Conservation (phyloP, 2,113 vertebrate genomes). For the Urocynchramus pylzowi region DNA sequence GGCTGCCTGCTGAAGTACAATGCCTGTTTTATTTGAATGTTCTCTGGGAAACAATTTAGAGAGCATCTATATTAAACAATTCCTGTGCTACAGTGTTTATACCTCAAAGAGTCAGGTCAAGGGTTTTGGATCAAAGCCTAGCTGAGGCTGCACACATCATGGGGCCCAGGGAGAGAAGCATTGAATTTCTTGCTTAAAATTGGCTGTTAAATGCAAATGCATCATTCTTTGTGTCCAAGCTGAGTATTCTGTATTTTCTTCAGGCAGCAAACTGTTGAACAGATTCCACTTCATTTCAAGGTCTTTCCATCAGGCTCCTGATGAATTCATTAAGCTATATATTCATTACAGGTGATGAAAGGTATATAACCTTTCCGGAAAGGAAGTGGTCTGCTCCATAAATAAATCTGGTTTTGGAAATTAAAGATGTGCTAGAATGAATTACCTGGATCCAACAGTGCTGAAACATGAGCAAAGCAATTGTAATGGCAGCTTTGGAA, state of each 20-base stretch:
- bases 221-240: constrained; percentile 11
- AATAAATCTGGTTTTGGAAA: constrained; percentile 3
- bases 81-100: not conserved
- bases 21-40: not conserved
- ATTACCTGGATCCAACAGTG: not conserved
- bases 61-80: constrained; percentile 4
- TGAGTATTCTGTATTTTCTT: not conserved
- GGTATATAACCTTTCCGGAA: not conserved
- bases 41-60: constrained; percentile 22
- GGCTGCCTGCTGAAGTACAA: not conserved
- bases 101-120: not conserved
- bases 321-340: constrained; percentile 21
- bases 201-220: constrained; percentile 36
- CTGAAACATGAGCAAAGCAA: not conserved
- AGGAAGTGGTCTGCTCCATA: not conserved
- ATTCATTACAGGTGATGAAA: constrained; percentile 43
- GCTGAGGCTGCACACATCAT: not conserved
- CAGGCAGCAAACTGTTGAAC: constrained; percentile 15
- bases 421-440: constrained; percentile 9
- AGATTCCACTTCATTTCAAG: not conserved
- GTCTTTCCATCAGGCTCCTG: not conserved
- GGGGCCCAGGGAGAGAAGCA: not conserved
- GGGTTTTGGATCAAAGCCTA: constrained; percentile 54
- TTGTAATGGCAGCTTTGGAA: not conserved
- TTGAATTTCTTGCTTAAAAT: constrained; percentile 19